Evolutionary conservation across 2,797 vertebrate genomes (phyloP), one percentile per base, ranked within the genome.

Genomic region (Discoglossus pictus): DNA sequence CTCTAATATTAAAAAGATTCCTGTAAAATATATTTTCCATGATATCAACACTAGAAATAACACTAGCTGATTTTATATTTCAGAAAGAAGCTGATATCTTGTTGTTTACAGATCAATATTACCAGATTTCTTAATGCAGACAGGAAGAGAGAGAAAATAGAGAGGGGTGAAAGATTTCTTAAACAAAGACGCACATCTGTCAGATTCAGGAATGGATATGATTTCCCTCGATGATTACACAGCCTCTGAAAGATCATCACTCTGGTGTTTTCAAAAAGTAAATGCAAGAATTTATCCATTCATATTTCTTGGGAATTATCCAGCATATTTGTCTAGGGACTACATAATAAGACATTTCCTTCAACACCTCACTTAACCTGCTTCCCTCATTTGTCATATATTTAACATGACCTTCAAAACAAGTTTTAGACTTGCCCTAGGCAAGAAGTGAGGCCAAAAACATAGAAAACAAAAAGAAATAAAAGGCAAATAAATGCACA

Each of bases 341-440:
- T 80, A 74, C 75, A 76, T 79, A 82, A 77, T 81, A 80, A 78
- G 70, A 79, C 60, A 75, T 75, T 82, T 76, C 35, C 73, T 36
- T 82, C 84, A 82, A 75, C 61, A 85, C 75, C 72, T 66, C 75
- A 75, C 72, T 80, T 75, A 83, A 73, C 54, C 70, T 79, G 84
- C 82, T 87, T 80, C 74, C 82, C 54, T 78, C 82, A 81, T 84
- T 84, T 87, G 76, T 80, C 66, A 71, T 82, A 80, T 83, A 82
- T 84, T 72, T 72, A 67, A 75, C 78, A 80, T 79, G 58, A 50
- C 17, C 25, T 31, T 35, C 34, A 58, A 52, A 63, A 70, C 44
- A 74, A 2, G 18, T 73, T 74, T 10, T 15, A n/a, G 51, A 72
- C 20, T 17, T 42, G 0, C 0, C 42, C 2, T 51, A 69, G 3